Evolutionary conservation across 2,888 invertebrate genomes (phyloP), one percentile per base, ranked within the genome.

Genomic region (Euplexia lucipara): DNA sequence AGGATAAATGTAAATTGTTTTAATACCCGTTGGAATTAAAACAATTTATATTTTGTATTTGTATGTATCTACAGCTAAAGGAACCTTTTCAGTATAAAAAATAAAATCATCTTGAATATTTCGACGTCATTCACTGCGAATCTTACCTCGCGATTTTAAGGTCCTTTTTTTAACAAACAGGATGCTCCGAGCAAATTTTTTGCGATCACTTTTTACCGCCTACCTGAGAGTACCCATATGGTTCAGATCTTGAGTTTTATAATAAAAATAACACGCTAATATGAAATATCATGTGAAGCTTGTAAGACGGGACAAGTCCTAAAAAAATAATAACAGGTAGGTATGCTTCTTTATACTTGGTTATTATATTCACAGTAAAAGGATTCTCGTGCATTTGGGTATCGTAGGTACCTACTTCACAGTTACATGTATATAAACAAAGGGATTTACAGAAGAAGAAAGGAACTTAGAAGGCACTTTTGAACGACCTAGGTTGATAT

Each of bases 141-240:
- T 58, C 20, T 45, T 45, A 37, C 20, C 44, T 52, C 30, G 56
- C 47, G 34, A 58, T 57, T 59, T 2, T 26, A 26, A 54, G 35
- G 5, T 42, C 30, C 41, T 67, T 76, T 61, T 71, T 65, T 66
- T 59, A 14, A 1, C 51, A 20, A 70, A 66, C 66, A 75, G 76
- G 72, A 75, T 71, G 71, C 44, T 37, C 20, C 9, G 14, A 56
- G 58, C 53, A 35, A 39, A 44, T 69, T 74, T 78, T 77, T 78
- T 76, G 73, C 65, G 65, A 57, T n/a, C 41, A 61, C 44, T 78
- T 73, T 77, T 71, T 66, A 59, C 48, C 39, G 35, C 6, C 72
- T 66, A 69, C 75, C 70, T 78, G 70, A 70, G 67, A 51, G 66
- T 39, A 32, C 54, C 73, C 59, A 62, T 58, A 61, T 22, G 64